Evolutionary conservation across 2,888 invertebrate species (phyloP).

Genomic region (Pterobdella sp.): DNA sequence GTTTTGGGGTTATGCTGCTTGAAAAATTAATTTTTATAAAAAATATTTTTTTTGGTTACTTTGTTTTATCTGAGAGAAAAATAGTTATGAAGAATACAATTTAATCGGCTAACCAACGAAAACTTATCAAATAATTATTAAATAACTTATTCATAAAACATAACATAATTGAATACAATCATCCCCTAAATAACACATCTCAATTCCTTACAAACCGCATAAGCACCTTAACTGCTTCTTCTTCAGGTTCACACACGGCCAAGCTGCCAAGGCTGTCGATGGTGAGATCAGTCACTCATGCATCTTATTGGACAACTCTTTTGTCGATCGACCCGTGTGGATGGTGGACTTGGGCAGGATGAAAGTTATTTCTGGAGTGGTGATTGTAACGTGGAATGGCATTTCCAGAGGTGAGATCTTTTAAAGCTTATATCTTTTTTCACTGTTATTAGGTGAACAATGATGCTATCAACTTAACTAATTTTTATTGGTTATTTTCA

Average conservation of each 20-base stretch:
- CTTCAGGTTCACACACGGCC: conserved; percentile 39
- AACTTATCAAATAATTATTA: not conserved
- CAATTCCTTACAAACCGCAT: not conserved
- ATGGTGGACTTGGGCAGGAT: conserved; percentile 54
- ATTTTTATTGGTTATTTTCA: no score
- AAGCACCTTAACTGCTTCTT: not conserved
- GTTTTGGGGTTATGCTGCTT: not conserved
- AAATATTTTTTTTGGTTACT: not conserved
- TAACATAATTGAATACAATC: not conserved
- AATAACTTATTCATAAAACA: not conserved
- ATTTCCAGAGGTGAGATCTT: conserved; percentile 34
- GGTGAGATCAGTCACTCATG: conserved; percentile 52
- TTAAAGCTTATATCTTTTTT: no score
- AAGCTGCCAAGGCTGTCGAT: conserved; percentile 54
- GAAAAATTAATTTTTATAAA: not conserved
- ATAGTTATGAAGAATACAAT: no score
- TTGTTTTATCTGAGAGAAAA: no score
- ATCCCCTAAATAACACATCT: not conserved
- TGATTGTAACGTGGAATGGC: conserved; percentile 53
- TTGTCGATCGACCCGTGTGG: conserved; percentile 55
- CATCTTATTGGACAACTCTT: conserved; percentile 55
- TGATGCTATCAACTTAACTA: no score
- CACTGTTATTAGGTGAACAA: no score
- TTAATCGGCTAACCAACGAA: not conserved
- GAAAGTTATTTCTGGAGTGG: conserved; percentile 52